Base-by-base conservation (phyloP, 53 echinoderm and acorn worm genomes). In the Henricia sp. region DNA sequence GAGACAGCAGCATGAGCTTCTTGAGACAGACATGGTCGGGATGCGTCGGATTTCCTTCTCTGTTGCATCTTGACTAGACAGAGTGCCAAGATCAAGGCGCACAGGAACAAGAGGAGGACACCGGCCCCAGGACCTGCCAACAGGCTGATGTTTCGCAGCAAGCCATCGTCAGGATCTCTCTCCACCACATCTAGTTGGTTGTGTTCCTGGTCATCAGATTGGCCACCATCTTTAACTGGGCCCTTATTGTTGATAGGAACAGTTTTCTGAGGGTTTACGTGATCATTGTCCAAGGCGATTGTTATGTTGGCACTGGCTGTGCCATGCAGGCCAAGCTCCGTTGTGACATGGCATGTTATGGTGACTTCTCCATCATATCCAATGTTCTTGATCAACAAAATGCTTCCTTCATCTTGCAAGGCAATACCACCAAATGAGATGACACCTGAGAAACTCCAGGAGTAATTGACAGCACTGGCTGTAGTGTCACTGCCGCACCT, bases 41-140 rank as follows among this genome's bases (percentile, higher is more conserved):
- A 71, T 12, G 44, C 57, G 14, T 76, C 26, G 20, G 64, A 72
- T 53, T 88, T 88, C 16, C 64, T 27, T 50, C 36, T 80, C 38
- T 70, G 84, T 52, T 78, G 84, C 33, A 30, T 77, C 58, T 87
- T 90, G 38, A 88, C 90, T 16, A 87, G 36, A 43, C 88, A 93
- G 43, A 76, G 74, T 25, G 87, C 90, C 17, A 87, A 71, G 63
- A 93, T 71, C 34, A 90, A 57, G 21, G 82, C 90, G 50, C 56
- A 86, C 42, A 89, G 21, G 57, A 96, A 96, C 30, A 96, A 57
- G 28, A 93, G 64, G 48, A 96, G 67, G 54, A 93, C 91, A 9
- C 91, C 93, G 14, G 93, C 12, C 9, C 88, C 87, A 4, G 96
- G 96, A 0, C 96, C 96, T 26, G 93, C 72, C 37, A 96, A 48